A percentile compares a stretch with the other conserved stretches of the same genome.
These are phyloP conservation scores for Galemys pyrenaicus DNA, from an alignment of 2,113 vertebrate genomes.

Conservation along the genomic window DNA sequence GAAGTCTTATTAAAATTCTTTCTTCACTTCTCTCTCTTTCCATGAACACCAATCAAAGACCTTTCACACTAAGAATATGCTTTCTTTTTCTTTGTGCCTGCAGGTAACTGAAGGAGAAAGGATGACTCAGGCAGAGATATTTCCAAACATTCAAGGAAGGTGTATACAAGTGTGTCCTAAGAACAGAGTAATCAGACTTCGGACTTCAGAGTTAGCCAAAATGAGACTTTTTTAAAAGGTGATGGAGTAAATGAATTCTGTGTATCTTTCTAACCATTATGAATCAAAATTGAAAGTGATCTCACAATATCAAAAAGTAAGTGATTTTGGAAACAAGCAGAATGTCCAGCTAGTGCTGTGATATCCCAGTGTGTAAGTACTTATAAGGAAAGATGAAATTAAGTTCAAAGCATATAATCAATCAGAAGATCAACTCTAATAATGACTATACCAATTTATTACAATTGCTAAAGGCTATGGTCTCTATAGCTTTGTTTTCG, in stretches of 20 bases:
- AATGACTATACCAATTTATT: background rate
- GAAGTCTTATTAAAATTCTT: too few relatives aligned
- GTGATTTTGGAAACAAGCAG: constrained; percentile 1
- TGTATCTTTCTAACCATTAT: background rate
- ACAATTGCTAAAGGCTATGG: background rate
- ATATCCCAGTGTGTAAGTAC: background rate
- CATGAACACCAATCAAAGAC: too few relatives aligned
- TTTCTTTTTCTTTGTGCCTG: too few relatives aligned
- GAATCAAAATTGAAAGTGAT: background rate
- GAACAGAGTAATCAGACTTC: background rate
- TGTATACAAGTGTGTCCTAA: background rate
- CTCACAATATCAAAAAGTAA: background rate
- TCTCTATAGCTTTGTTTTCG: background rate
- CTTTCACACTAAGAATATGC: too few relatives aligned
- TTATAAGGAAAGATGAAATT: background rate
- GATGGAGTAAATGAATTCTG: background rate
- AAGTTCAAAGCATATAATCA: background rate
- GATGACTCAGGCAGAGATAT: background rate
- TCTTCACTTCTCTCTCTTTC: too few relatives aligned
- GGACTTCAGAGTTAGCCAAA: background rate
- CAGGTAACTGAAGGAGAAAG: background rate
- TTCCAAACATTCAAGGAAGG: background rate
- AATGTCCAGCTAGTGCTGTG: background rate
- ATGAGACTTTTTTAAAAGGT: background rate
- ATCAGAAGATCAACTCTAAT: background rate